Percentiles rank a stretch among this genome's conserved stretches.
These are phyloP conservation scores for Chaenogobius annularis DNA, from an alignment of 2,113 vertebrate genomes.

Conservation along the genomic window DNA sequence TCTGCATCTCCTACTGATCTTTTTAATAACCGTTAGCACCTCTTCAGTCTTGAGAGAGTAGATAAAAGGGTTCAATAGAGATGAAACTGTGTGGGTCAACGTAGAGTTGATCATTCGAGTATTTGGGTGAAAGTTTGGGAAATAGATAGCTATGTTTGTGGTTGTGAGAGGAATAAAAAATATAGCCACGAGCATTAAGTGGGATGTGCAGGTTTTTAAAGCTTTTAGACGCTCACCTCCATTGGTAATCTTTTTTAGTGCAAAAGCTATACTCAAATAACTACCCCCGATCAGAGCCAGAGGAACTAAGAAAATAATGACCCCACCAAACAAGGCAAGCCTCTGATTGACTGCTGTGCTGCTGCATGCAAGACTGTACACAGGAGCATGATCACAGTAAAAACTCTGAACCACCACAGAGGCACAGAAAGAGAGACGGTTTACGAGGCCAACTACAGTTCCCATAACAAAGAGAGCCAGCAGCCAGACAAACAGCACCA, in stretches of 20 bases:
- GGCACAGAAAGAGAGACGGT: constrained; percentile 66
- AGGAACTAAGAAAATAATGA: not conserved
- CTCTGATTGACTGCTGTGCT: constrained; percentile 6
- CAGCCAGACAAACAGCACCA: constrained; percentile 42
- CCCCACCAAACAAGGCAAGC: not conserved
- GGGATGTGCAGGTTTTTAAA: constrained; percentile 65
- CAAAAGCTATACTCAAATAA: constrained; percentile 41
- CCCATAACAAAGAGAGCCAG: fast-evolving
- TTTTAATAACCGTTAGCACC: constrained; percentile 44
- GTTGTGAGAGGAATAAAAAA: constrained; percentile 41
- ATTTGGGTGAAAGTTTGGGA: constrained; percentile 39
- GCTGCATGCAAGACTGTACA: constrained; percentile 60
- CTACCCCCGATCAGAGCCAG: constrained; percentile 22
- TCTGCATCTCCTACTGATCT: constrained; percentile 25
- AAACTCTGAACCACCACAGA: constrained; percentile 57
- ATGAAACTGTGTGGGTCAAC: constrained; percentile 50
- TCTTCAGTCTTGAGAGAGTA: constrained; percentile 70
- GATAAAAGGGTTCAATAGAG: constrained; percentile 64
- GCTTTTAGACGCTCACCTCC: constrained; percentile 50
- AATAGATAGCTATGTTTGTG: constrained; percentile 8
- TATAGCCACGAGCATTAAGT: constrained; percentile 61
- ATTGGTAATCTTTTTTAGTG: constrained; percentile 41
- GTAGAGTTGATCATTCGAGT: constrained; percentile 58
- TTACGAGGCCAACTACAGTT: constrained; percentile 25
- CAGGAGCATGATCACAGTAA: constrained; percentile 66